A percentile compares a stretch with the other conserved stretches of the same genome.
Evolutionary conservation across 2,888 invertebrate genomes (phyloP).

Genomic region (Conistra vaccinii): DNA sequence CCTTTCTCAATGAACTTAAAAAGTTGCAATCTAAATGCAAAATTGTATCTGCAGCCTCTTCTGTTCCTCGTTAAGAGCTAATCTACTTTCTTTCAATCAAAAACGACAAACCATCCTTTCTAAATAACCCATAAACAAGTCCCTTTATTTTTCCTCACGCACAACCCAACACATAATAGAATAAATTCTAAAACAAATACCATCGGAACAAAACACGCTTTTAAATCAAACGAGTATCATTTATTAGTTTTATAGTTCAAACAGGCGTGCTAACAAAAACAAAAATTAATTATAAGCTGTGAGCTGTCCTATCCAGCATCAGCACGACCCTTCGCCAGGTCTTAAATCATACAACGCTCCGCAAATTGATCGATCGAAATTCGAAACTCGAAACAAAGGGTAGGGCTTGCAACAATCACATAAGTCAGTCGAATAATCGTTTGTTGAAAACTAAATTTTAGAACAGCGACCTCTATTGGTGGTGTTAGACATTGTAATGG

Average conservation of each 20-base stretch:
- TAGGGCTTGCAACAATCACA: constrained; percentile 65
- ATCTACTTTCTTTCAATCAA: background rate
- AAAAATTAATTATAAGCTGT: constrained; percentile 73
- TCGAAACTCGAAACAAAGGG: constrained; percentile 64
- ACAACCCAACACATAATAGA: constrained; percentile 32
- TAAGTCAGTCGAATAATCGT: constrained; percentile 64
- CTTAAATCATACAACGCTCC: constrained; percentile 79
- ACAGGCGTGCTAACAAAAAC: constrained; percentile 66
- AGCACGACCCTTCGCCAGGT: constrained; percentile 85
- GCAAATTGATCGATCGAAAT: constrained; percentile 76
- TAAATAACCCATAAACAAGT: constrained; percentile 33
- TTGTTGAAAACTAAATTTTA: constrained; percentile 58
- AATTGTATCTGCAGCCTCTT: background rate
- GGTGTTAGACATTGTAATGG: constrained; percentile 30
- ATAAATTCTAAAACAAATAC: constrained; percentile 52
- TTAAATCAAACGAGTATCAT: constrained; percentile 58
- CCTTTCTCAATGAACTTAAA: background rate
- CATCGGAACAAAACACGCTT: constrained; percentile 41
- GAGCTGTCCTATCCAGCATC: constrained; percentile 76
- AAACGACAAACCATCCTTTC: background rate
- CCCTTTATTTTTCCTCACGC: constrained; percentile 26
- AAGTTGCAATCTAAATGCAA: background rate
- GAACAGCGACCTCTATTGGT: constrained; percentile 63
- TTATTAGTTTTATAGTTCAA: constrained; percentile 66
- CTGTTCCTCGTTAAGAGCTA: background rate